Evolutionary conservation across 2,113 vertebrate genomes (phyloP).

Genomic region (Peromyscus maniculatus): DNA sequence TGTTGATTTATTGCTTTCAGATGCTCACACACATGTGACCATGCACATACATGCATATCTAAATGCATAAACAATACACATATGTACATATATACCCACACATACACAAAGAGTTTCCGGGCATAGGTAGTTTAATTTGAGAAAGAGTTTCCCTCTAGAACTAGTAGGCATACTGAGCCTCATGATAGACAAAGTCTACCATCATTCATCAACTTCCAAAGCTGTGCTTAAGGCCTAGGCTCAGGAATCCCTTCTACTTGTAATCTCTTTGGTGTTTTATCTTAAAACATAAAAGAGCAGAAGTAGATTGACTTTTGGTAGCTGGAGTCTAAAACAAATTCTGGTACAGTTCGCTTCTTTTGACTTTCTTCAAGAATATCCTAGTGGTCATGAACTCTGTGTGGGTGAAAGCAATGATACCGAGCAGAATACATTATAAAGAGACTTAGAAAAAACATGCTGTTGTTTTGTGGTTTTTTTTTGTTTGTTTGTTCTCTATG

Average conservation of each 20-base stretch:
- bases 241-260: background rate
- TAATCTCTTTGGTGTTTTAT: background rate
- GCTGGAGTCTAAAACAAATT: background rate
- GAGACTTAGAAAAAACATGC: background rate
- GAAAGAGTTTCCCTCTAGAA: too few relatives aligned
- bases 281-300: background rate
- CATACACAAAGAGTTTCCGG: background rate
- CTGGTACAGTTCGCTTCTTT: background rate
- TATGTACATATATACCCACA: background rate
- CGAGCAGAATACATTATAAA: background rate
- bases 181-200: background rate
- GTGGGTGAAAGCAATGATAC: background rate
- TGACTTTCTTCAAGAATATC: background rate
- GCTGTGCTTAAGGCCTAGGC: background rate
- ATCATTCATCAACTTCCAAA: background rate
- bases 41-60: background rate
- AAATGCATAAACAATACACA: background rate
- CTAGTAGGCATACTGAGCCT: background rate
- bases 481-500: background rate
- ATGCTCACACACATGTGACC: background rate
- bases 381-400: background rate
- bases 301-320: conserved; percentile 10
- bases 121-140: background rate
- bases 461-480: background rate
- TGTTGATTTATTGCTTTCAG: background rate